Conservation (phyloP, 2,888 invertebrate genomes). For the Tineola bisselliella region DNA sequence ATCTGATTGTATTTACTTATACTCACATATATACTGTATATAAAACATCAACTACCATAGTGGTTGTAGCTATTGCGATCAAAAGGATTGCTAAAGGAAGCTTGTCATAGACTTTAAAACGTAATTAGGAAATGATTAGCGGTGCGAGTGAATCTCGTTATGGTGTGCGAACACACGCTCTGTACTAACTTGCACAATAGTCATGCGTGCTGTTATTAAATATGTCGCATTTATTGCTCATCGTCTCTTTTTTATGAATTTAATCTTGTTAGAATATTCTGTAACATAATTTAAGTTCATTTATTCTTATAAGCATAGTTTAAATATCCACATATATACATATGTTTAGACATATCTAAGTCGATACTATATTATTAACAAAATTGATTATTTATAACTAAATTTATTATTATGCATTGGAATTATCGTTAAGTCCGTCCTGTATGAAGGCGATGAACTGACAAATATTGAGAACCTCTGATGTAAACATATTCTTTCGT, state of each 20-base stretch:
- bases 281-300: not conserved
- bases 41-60: not conserved
- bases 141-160: not conserved
- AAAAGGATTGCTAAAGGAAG: not conserved
- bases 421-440: no score
- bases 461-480: no score
- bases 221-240: conserved; percentile 6
- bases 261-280: not conserved
- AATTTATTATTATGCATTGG: no score
- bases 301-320: not conserved
- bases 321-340: no score
- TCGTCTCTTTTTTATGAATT: not conserved
- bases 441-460: no score
- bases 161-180: not conserved
- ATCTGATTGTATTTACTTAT: no score
- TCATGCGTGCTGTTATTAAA: conserved; percentile 8
- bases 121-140: not conserved
- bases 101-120: not conserved
- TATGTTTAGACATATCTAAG: no score
- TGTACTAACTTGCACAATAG: not conserved
- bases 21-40: no score
- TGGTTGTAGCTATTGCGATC: not conserved
- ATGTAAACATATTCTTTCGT: no score
- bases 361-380: no score
- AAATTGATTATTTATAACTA: no score